A percentile compares a stretch with the other conserved stretches of the same genome.
phyloP scores from a whole-genome alignment of 2,888 invertebrate species.

The Clitarchus hookeri region DNA sequence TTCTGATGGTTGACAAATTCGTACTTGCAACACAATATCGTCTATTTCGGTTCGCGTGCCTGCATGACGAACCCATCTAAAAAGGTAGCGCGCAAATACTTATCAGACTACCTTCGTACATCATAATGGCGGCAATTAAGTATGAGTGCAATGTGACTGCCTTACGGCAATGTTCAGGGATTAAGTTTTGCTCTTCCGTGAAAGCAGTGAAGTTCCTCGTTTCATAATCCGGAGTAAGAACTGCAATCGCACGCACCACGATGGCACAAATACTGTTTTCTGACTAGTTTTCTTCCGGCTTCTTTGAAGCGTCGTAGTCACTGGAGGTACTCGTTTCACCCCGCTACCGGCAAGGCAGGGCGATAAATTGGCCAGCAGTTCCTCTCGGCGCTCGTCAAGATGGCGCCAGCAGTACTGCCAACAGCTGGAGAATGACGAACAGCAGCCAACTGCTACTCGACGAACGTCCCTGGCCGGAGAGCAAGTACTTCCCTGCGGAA shows the following conservation, averaged over 20 bases:
- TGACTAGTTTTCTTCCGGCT: not conserved
- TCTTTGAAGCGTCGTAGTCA: not conserved
- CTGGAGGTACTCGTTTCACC: not conserved
- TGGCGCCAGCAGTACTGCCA: not conserved
- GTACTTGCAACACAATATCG: too few relatives aligned
- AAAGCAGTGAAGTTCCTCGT: not conserved
- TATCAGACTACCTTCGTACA: too few relatives aligned
- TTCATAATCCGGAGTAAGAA: not conserved
- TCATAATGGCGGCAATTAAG: too few relatives aligned
- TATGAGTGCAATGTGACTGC: too few relatives aligned
- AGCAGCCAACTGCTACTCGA: not conserved
- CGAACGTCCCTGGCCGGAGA: not conserved
- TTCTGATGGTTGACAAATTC: too few relatives aligned
- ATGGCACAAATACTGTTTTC: not conserved
- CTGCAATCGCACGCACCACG: not conserved
- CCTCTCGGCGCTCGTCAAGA: not conserved
- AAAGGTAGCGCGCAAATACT: too few relatives aligned
- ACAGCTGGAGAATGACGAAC: not conserved
- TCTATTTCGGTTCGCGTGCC: too few relatives aligned
- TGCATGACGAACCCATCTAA: too few relatives aligned
- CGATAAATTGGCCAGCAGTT: not conserved
- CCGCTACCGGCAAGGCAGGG: not conserved
- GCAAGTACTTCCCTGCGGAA: not conserved
- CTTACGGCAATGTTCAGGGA: too few relatives aligned
- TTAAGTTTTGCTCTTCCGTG: not conserved